These are phyloP conservation scores for Oncorhynchus gorbuscha DNA, from an alignment of 2,113 vertebrate species.

Conservation along the genomic window DNA sequence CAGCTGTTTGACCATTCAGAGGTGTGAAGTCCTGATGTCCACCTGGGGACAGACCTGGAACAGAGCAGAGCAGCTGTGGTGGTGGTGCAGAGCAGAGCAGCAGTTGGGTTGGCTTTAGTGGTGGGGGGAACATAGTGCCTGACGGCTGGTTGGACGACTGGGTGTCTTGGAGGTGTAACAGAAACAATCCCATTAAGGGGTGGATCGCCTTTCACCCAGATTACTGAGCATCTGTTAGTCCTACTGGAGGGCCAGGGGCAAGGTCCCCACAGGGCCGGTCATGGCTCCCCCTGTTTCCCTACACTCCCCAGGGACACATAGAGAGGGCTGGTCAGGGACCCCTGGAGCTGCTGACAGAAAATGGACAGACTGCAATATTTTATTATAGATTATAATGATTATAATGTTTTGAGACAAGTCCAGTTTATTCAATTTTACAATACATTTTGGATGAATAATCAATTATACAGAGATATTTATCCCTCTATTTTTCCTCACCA, in stretches of 20 bases:
- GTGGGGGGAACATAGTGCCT: constrained; percentile 38
- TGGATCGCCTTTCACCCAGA: constrained; percentile 75
- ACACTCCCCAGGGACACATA: neutral
- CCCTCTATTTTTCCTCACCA: too few species aligned
- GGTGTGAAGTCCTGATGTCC: constrained; percentile 65
- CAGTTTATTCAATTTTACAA: too few species aligned
- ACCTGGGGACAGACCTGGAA: constrained; percentile 70
- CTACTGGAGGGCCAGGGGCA: constrained; percentile 54
- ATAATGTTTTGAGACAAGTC: too few species aligned
- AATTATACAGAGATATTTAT: too few species aligned
- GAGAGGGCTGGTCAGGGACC: neutral
- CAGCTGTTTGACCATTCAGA: constrained; percentile 55
- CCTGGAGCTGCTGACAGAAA: neutral
- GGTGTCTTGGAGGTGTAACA: constrained; percentile 74
- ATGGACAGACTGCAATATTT: too few species aligned
- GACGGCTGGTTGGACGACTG: constrained; percentile 40
- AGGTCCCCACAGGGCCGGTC: constrained; percentile 48
- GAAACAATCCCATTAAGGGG: constrained; percentile 76
- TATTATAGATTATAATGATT: too few species aligned
- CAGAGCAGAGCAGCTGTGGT: constrained; percentile 31
- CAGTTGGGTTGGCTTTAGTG: constrained; percentile 41
- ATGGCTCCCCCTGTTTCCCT: neutral
- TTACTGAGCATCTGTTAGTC: constrained; percentile 75
- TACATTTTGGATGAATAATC: too few species aligned
- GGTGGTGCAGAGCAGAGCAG: constrained; percentile 47